Base-by-base conservation (phyloP, 2,888 invertebrate species). In the Agriopis marginaria region DNA sequence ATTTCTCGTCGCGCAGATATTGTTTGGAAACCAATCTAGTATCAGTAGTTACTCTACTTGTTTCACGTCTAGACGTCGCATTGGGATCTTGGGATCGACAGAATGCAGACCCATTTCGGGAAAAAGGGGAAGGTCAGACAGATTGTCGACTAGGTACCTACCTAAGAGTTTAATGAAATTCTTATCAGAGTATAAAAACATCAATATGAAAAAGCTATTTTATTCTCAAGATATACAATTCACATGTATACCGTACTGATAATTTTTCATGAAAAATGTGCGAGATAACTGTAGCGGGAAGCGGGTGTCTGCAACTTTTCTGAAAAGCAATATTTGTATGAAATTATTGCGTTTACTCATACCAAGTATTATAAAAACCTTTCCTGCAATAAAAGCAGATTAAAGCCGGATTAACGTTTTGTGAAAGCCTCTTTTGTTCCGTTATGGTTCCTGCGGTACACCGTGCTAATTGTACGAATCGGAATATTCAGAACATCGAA, bases 31-130 rank as follows among this genome's bases (percentile, higher is more conserved):
- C 77, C 75, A 80, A 79, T 77, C 77, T 72, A 75, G 78, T 32
- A 32, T 77, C 73, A 77, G 73, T 68, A 71, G 73, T 64, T 75
- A 50, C 40, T 77, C 75, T 42, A 56, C 78, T 73, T 77, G 79
- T 79, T 80, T 72, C 74, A 73, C 79, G 91, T 90, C 90, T 90
- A 90, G 90, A 90, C 90, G 71, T 75, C 77, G 80, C 83, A n/a
- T 50, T 44, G 53, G 62, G 53, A 62, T 80, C 76, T 74, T 68
- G 79, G 83, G 79, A 80, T 78, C 77, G 42, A 77, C 69, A 77
- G 69, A 76, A 78, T 70, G 53, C 66, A 76, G 73, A 70, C 75
- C 75, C 77, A 76, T 82, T 81, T 80, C 70, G 59, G 68, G 66
- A 69, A 77, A 76, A 77, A 63, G 78, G 77, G 76, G 80, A 81